Evolutionary conservation across 2,797 vertebrate genomes (phyloP), one percentile per base, ranked within the genome.

Genomic region (Neosalanx taihuensis): DNA sequence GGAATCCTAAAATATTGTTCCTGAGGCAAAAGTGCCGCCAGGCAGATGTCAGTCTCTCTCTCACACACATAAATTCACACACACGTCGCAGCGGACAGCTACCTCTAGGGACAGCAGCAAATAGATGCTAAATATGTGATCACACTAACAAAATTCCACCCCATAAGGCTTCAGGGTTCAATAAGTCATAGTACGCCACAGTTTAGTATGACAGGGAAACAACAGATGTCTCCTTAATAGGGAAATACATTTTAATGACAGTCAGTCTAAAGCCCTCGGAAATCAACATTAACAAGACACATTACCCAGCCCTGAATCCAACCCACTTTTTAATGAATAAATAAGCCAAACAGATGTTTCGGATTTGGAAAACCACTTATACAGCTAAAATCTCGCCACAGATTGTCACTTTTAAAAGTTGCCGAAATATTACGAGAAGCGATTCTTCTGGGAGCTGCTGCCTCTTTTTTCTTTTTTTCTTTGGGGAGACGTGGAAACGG

Each of bases 211-310:
- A 58, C 67, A 58, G 53, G 18, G 53, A 51, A 20, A 35, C 51
- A 33, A 68, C 67, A 68, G 67, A 68, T 68, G 67, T 31, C 57
- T 4, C 46, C 67, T 68, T 57, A 57, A 68, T 37, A 59, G 74
- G 84, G 83, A 80, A 86, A 90, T 79, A 87, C 83, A 74, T 83
- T 87, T 84, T 86, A 85, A 89, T 87, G 87, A 81, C 82, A 76
- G 80, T 29, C 83, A 76, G 79, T 67, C 77, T 85, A 76, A 26
- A 68, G 70, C 76, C 74, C 78, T 79, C 75, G 64, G 81, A 46
- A 78, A 76, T 71, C 77, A 46, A 80, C 71, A 83, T 85, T 87
- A 87, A 82, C 66, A 53, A 71, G 77, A 83, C 77, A 73, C 81
- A 81, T 88, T 88, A 85, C 6, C 33, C 10, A 35, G 69, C 46